Percentiles rank a stretch among this genome's conserved stretches.
These are phyloP conservation scores for Drosophila hydei DNA, from an alignment of 1,140 invertebrate species.

Conservation along the genomic window DNA sequence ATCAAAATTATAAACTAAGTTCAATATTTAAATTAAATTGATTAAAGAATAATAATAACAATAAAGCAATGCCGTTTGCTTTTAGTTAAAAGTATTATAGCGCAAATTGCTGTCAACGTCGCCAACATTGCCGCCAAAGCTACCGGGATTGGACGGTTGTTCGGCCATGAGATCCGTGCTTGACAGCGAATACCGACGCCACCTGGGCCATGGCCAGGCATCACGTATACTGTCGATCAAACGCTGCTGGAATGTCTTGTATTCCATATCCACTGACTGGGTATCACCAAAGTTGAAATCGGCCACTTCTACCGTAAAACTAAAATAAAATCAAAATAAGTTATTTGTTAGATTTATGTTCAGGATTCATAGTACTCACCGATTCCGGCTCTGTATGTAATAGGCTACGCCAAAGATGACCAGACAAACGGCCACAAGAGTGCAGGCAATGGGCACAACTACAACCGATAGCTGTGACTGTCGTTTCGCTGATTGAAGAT, in stretches of 20 bases:
- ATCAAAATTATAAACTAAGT: slow-evolving; percentile 56
- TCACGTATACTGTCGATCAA: slow-evolving; percentile 89
- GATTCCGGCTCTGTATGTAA: slow-evolving; percentile 90
- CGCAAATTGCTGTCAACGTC: slow-evolving; percentile 78
- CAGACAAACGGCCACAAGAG: slow-evolving; percentile 90
- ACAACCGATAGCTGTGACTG: slow-evolving; percentile 93
- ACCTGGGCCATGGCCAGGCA: slow-evolving; percentile 72
- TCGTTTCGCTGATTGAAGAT: slow-evolving; percentile 86
- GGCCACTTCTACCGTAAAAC: slow-evolving; percentile 92
- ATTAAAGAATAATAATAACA: slow-evolving; percentile 70
- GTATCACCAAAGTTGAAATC: slow-evolving; percentile 93
- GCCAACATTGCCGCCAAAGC: slow-evolving; percentile 59
- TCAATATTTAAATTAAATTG: slow-evolving; percentile 57
- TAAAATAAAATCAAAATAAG: slow-evolving; percentile 55
- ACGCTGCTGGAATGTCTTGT: slow-evolving; percentile 92
- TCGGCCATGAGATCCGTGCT: slow-evolving; percentile 74
- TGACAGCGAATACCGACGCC: slow-evolving; percentile 68
- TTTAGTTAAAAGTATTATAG: slow-evolving; percentile 76
- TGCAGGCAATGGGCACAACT: slow-evolving; percentile 92
- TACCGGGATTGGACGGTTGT: slow-evolving; percentile 42
- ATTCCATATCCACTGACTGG: slow-evolving; percentile 90
- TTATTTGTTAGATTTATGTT: neutral
- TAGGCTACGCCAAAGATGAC: slow-evolving; percentile 94
- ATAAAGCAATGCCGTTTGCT: slow-evolving; percentile 23
- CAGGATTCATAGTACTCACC: slow-evolving; percentile 84